Conservation (phyloP, 2,797 vertebrate species). For the Sphenopsis melanotis region DNA sequence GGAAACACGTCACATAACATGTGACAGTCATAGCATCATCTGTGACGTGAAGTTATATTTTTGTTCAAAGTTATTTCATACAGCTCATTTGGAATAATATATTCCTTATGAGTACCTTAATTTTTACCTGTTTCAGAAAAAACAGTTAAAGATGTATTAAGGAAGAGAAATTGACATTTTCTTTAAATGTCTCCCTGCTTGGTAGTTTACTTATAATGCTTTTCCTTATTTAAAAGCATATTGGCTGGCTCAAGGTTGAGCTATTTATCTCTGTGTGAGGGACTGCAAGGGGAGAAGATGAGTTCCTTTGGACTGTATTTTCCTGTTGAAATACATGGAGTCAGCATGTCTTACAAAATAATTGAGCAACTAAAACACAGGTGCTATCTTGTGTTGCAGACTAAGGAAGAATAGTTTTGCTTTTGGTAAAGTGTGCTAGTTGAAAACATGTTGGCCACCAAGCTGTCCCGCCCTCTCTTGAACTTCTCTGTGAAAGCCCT, state of each 20-base stretch:
- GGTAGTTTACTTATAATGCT: not conserved
- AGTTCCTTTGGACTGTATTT: conserved; percentile 38
- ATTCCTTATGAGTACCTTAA: not conserved
- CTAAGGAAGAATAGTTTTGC: not conserved
- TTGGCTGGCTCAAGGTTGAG: not conserved
- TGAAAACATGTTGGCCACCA: conserved; percentile 60
- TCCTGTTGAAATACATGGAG: not conserved
- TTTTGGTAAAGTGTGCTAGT: not conserved
- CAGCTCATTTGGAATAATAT: not conserved
- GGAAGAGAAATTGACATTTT: not conserved
- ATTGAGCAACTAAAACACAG: conserved; percentile 14
- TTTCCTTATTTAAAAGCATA: not conserved
- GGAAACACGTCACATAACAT: not conserved
- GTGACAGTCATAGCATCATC: not conserved
- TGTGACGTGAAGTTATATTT: not conserved
- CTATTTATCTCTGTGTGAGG: not conserved
- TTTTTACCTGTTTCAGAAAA: not conserved
- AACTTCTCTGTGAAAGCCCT: conserved; percentile 43
- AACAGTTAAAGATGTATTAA: not conserved
- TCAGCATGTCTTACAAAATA: conserved; percentile 22
- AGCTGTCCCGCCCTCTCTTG: conserved; percentile 61
- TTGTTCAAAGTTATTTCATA: not conserved
- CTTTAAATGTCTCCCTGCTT: not conserved
- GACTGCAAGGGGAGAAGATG: not conserved
- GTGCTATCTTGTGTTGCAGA: conserved; percentile 65